A percentile compares a stretch with the other conserved stretches of the same genome.
phyloP scores from a whole-genome alignment of 2,888 invertebrate genomes.

The Emmelina monodactyla region DNA sequence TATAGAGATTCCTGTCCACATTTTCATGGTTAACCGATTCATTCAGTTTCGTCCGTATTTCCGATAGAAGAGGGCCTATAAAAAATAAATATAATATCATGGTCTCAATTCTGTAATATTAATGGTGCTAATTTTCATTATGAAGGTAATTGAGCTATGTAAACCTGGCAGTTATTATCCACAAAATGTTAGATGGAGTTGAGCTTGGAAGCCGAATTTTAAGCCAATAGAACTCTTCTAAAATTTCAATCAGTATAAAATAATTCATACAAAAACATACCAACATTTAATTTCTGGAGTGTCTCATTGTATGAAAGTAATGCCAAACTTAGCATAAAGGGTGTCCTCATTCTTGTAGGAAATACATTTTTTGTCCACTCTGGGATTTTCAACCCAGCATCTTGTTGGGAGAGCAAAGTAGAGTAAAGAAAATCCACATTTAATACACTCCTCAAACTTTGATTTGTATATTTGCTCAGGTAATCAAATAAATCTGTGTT shows the following conservation, averaged over 20 bases:
- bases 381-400: constrained; percentile 74
- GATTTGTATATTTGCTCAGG: constrained; percentile 60
- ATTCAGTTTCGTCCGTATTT: constrained; percentile 71
- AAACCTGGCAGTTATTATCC: no score
- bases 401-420: constrained; percentile 69
- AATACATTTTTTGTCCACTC: constrained; percentile 76
- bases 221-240: no score
- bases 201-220: no score
- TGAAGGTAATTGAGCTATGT: no score
- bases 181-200: no score
- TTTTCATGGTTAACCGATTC: constrained; percentile 48
- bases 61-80: constrained; percentile 73
- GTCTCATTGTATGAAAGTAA: constrained; percentile 74
- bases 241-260: no score
- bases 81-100: no score
- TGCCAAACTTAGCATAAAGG: constrained; percentile 74
- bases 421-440: constrained; percentile 77
- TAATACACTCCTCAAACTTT: constrained; percentile 61
- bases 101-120: no score
- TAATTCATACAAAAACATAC: constrained; percentile 57
- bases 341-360: constrained; percentile 70
- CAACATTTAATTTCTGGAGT: constrained; percentile 76
- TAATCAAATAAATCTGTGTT: constrained; percentile 70
- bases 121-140: no score
- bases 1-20: constrained; percentile 64